A percentile compares a stretch with the other conserved stretches of the same genome.
Evolutionary conservation across 2,113 vertebrate species (phyloP).

Genomic region (Capreolus pygargus): DNA sequence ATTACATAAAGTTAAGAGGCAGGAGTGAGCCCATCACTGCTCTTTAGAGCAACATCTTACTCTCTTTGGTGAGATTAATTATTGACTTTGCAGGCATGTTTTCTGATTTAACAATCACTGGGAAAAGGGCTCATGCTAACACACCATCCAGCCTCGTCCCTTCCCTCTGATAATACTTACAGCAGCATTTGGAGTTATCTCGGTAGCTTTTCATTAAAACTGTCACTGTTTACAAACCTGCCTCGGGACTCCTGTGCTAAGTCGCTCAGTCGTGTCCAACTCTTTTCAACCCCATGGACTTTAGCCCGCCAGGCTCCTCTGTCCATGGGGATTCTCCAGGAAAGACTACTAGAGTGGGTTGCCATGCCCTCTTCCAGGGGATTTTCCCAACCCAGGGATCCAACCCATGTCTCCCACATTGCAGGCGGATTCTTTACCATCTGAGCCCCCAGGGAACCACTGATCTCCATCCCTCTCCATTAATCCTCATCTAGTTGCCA

Average conservation of each 20-base stretch:
- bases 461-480: background rate
- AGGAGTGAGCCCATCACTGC: background rate
- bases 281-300: background rate
- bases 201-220: background rate
- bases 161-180: background rate
- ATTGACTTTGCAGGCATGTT: background rate
- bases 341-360: background rate
- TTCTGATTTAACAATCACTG: constrained; percentile 7
- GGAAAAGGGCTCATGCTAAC: background rate
- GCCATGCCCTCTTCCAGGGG: background rate
- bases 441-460: background rate
- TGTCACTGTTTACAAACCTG: background rate
- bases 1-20: background rate
- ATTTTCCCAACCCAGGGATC: background rate
- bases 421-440: background rate
- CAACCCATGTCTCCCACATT: background rate
- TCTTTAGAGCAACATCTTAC: constrained; percentile 19
- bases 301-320: background rate
- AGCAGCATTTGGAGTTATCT: background rate
- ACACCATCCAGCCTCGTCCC: background rate
- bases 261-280: rapidly evolving
- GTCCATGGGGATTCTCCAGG: background rate
- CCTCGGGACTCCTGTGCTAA: background rate
- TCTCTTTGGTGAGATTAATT: constrained; percentile 35
- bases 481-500: background rate